phyloP scores from a whole-genome alignment of 2,888 invertebrate species.

The Hoplodrina ambigua region DNA sequence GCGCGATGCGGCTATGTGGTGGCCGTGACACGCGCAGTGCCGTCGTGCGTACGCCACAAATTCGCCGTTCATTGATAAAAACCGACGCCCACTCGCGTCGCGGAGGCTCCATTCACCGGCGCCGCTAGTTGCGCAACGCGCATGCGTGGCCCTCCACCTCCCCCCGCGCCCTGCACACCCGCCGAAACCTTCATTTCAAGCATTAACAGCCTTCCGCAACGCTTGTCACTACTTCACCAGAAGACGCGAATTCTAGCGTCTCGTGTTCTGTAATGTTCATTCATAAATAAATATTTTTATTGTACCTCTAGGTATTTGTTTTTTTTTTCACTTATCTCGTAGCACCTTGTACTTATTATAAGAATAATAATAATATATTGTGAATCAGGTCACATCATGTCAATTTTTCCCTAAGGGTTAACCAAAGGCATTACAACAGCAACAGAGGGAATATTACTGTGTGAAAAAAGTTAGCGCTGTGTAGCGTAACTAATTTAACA shows the following conservation, averaged over 20 bases:
- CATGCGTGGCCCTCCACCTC: conserved; percentile 74
- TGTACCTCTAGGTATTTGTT: not conserved
- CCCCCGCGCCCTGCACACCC: conserved; percentile 60
- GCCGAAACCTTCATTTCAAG: conserved; percentile 77
- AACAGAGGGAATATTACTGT: no score
- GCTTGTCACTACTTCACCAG: conserved; percentile 65
- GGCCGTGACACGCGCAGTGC: conserved; percentile 82
- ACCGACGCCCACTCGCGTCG: conserved; percentile 83
- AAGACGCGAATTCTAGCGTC: conserved; percentile 56
- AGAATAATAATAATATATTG: not conserved
- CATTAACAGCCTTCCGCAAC: conserved; percentile 75
- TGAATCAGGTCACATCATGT: not conserved
- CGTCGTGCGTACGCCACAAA: conserved; percentile 85
- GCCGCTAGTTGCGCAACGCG: conserved; percentile 85
- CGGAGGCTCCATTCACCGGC: conserved; percentile 87
- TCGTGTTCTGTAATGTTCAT: conserved; percentile 49
- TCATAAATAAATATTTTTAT: conserved; percentile 38
- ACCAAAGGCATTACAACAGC: no score
- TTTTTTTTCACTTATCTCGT: not conserved
- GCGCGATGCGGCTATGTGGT: conserved; percentile 59
- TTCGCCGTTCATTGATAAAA: conserved; percentile 90
- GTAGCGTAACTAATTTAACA: conserved; percentile 12
- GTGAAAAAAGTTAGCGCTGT: not conserved
- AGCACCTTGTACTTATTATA: not conserved
- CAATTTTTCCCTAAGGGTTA: no score